Conservation (phyloP, 2,888 invertebrate species). For the Bellardia bayeri region DNA sequence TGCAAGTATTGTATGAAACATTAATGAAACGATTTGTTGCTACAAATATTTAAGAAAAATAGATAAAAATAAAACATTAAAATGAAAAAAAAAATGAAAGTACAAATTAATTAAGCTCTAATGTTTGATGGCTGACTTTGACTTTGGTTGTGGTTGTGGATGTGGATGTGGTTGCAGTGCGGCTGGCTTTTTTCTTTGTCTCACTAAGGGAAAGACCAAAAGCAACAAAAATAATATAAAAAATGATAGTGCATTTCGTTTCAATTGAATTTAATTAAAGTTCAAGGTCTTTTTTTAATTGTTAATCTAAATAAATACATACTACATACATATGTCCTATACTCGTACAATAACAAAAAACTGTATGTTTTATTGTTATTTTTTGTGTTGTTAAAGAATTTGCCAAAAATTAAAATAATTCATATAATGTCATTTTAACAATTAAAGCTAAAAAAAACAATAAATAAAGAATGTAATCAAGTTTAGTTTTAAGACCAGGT, state of each 20-base stretch:
- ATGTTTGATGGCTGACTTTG: constrained; percentile 30
- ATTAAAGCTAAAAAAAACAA: constrained; percentile 11
- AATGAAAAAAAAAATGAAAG: constrained; percentile 47
- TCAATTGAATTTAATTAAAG: constrained; percentile 61
- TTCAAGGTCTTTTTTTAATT: constrained; percentile 58
- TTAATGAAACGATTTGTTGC: constrained; percentile 19
- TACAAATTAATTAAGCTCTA: constrained; percentile 50
- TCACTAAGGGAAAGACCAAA: constrained; percentile 7
- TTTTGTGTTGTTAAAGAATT: constrained; percentile 10
- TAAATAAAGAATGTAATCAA: constrained; percentile 35
- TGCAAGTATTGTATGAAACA: constrained; percentile 27
- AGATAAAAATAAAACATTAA: background rate
- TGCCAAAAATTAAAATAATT: background rate
- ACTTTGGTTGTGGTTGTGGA: background rate
- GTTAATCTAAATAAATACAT: constrained; percentile 36
- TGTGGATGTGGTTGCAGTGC: background rate
- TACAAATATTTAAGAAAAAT: background rate
- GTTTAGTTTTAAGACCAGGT: background rate
- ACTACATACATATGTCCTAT: constrained; percentile 6
- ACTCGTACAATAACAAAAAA: background rate
- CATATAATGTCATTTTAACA: constrained; percentile 2
- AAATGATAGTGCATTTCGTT: constrained; percentile 37
- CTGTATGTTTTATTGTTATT: constrained; percentile 7
- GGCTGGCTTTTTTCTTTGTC: background rate
- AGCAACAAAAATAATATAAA: constrained; percentile 5